Evolutionary conservation across 2,888 invertebrate species (phyloP), one percentile per base, ranked within the genome.

Genomic region (Prosapia bicincta): DNA sequence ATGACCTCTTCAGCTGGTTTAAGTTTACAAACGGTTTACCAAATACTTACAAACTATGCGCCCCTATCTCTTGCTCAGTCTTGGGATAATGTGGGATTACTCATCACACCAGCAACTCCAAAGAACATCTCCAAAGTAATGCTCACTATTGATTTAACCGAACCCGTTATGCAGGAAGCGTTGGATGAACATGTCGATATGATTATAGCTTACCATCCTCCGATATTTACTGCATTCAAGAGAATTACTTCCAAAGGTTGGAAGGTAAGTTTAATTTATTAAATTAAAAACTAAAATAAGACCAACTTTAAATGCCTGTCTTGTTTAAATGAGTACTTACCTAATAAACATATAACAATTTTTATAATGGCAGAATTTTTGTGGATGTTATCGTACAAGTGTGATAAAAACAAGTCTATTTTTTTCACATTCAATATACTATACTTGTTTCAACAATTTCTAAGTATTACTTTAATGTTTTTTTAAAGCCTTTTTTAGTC

Each of bases 131-230:
- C 85, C 5, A 91, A 88, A 76, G 89, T 97, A 72, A 83, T 98
- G 75, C 85, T 98, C 43, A 98, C 98, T 1, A 98, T 97, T 85
- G 98, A 98, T 84, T 86, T 98, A 43, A 98, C 97, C 0, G 93
- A 95, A 84, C 90, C 90, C 78, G 97, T 98, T 0, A 89, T 96
- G 82, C 84, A 91, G 25, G 98, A 97, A 86, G 96, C 97, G 0
- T 83, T 93, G 3, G 84, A 86, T 0, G 84, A 88, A 72, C 87
- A 89, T 20, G 89, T 89, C 72, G 91, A 96, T 84, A 86, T 98
- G 85, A 95, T 98, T 75, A 87, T 98, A 75, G 93, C 96, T 0
- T 98, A 98, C 85, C 98, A 98, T 87, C 98, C 98, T n/a, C 96
- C 96, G 23, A 94, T 98, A 83, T 98, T 98, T 85, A 87, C 88